A percentile compares a stretch with the other conserved stretches of the same genome.
phyloP scores from a whole-genome alignment of 92 coral and sea anemone genomes.

The Nematostella vectensis region DNA sequence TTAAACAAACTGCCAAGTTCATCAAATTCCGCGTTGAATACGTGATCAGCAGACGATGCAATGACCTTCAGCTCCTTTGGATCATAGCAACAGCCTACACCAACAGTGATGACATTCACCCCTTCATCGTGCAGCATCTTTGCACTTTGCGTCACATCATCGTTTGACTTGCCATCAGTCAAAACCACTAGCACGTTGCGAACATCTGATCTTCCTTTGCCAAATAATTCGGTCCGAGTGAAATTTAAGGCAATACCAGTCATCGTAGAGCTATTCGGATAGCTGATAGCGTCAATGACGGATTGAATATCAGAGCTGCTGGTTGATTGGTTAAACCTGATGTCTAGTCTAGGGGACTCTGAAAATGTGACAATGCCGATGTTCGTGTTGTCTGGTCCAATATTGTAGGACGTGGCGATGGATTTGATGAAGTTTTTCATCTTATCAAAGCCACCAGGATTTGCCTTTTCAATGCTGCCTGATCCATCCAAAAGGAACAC shows the following conservation, averaged over 20 bases:
- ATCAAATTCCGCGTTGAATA: neutral
- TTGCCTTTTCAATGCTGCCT: neutral
- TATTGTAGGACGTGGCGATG: conserved; percentile 1
- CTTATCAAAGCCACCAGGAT: neutral
- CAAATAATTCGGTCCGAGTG: conserved; percentile 18
- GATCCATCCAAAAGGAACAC: neutral
- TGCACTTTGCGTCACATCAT: conserved; percentile 7
- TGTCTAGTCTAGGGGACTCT: neutral
- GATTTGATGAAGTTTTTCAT: conserved; percentile 1
- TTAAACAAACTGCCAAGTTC: neutral
- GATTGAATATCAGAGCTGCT: neutral
- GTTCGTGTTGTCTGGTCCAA: neutral
- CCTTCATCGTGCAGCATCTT: neutral
- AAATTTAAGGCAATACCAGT: conserved; percentile 37
- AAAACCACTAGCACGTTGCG: conserved; percentile 50
- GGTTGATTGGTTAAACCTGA: neutral
- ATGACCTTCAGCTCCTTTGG: neutral
- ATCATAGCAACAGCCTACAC: conserved; percentile 2
- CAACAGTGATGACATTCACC: neutral
- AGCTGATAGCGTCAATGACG: neutral
- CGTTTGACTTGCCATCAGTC: conserved; percentile 53
- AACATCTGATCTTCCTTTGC: conserved; percentile 14
- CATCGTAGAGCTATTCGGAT: conserved; percentile 8
- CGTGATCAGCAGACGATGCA: neutral
- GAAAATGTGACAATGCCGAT: neutral